Evolutionary conservation across 2,888 invertebrate genomes (phyloP), one percentile per base, ranked within the genome.

Genomic region (Scaptomyza reducta): DNA sequence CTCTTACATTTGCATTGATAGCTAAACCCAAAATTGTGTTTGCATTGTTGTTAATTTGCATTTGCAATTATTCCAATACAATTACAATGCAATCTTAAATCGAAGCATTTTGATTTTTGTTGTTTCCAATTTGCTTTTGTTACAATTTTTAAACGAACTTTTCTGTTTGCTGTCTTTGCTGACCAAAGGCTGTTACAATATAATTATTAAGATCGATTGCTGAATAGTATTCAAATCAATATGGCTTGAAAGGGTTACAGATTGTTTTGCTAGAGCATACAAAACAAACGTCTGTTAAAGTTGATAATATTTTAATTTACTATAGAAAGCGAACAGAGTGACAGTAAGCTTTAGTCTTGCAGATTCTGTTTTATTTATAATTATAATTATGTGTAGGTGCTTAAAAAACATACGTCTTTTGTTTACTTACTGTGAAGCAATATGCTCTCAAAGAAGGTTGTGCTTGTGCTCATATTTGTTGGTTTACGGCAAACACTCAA

Each of bases 401-500:
- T 22, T 16, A 42, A 42, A 11, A 47, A 25, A 4, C 42, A 22
- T 31, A 33, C 31, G 40, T 45, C 44, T 33, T 41, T 51, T 45
- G 16, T 10, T 13, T 45, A 33, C 33, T 14, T 45, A 18, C 27
- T 13, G 47, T 62, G 38, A 58, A 41, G 14, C 9, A n/a, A 3
- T 6, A 10, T 3, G 2, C 16, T 16, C 10, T 25, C 7, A 3
- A 9, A 54, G 6, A 7, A 45, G 22, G 29, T 55, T 18, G 18
- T 3, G 11, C 1, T 16, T 13, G 13, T 41, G 27, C 14, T 45
- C 40, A 45, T 41, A 49, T 60, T 45, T 62, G 47, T 58, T 42
- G 49, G 16, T 13, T 53, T 29, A 38, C 22, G 29, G 14, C 27
- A 45, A 40, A 38, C 31, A 56, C 18, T 38, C 25, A 27, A 38